phyloP scores from a whole-genome alignment of 2,113 vertebrate species.

The Rhagologus leucostigma region DNA sequence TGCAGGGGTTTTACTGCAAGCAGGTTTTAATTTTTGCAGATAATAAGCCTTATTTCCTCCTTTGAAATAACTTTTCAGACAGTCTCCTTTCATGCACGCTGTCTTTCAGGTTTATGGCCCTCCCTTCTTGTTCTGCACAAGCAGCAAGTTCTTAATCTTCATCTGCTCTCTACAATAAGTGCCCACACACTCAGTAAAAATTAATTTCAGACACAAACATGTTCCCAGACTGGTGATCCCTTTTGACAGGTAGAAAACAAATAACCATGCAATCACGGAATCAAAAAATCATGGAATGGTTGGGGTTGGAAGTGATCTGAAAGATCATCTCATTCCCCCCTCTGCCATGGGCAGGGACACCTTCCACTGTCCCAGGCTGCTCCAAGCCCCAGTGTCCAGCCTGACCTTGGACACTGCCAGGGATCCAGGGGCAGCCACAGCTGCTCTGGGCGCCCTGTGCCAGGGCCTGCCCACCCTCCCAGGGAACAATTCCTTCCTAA shows the following conservation, averaged over 20 bases:
- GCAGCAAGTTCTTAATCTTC: neutral
- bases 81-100: neutral
- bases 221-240: neutral
- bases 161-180: neutral
- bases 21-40: neutral
- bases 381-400: neutral
- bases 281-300: neutral
- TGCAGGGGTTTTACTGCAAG: neutral
- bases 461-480: rapidly evolving
- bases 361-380: neutral
- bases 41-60: neutral
- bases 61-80: neutral
- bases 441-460: neutral
- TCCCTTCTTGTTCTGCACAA: neutral
- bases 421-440: neutral
- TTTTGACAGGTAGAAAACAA: neutral
- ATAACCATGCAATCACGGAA: neutral
- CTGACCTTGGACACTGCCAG: neutral
- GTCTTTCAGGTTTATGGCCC: neutral
- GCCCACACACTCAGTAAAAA: neutral
- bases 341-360: neutral
- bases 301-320: neutral
- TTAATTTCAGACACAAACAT: neutral
- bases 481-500: rapidly evolving
- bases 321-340: rapidly evolving